Base-by-base conservation (phyloP, 64 coral and sea anemone genomes). In the Montipora efflorescens region DNA sequence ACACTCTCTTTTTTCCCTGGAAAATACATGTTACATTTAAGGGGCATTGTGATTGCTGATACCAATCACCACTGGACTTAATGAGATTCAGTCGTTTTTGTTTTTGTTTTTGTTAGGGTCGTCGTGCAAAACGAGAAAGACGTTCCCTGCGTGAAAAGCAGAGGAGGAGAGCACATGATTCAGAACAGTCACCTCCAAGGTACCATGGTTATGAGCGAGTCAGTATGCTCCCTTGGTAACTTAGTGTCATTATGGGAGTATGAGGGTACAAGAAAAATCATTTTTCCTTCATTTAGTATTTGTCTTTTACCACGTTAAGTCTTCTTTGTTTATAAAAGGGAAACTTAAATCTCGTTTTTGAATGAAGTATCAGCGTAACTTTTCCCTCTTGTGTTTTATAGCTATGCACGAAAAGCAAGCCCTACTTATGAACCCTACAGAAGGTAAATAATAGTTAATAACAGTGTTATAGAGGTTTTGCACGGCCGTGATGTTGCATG, bases 381-480 rank as follows among this genome's bases (percentile, higher is more conserved):
- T 66, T n/a, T 19, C 19, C 22, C n/a, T 53, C 12, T 48, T 43
- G 81, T 87, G 7, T 81, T 48, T 36, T 50, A 44, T 55, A 97
- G 96, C 74, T 97, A 97, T 75, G 96, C 96, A 8, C 88, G 96
- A 61, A 93, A 93, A 92, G 89, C 89, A 75, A 97, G 96, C 73
- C 96, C 96, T 79, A 97, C 96, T 13, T 97, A 97, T 88, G 96
- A 97, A 69, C 89, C 92, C 43, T 95, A 97, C 71, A 80, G 96
- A 92, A 91, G 78, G 64, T 72, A 62, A 70, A 16, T 51, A 36
- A 52, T 0, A 5, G 13, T 36, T 36, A 36, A 36, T 36, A 36
- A 2, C 36, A 36, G 36, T 36, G 36, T 36, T 36, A 36, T 36
- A 36, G 36, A 36, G 1, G 36, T 2, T 2, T 36, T 36, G 36